A percentile compares a stretch with the other conserved stretches of the same genome.
phyloP scores from a whole-genome alignment of 2,797 vertebrate species.

The Scyliorhinus canicula region DNA sequence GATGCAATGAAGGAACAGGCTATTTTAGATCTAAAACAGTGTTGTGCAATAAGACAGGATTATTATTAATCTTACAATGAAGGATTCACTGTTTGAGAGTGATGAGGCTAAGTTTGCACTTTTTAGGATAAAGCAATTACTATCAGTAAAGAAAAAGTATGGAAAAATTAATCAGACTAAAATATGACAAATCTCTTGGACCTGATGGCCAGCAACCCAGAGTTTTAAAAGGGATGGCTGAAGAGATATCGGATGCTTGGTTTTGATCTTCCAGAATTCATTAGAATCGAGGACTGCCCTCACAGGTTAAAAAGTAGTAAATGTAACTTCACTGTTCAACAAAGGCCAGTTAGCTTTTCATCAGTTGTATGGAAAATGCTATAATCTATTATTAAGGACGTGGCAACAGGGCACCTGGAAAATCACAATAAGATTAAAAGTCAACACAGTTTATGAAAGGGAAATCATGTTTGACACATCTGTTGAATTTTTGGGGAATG shows the following conservation, averaged over 20 bases:
- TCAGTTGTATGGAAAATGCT: not conserved
- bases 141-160: not conserved
- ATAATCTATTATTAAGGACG: not conserved
- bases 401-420: not conserved
- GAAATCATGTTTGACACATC: not conserved
- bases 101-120: too few relatives aligned
- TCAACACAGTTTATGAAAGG: not conserved
- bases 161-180: not conserved
- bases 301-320: not conserved
- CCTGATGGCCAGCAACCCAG: not conserved
- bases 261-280: not conserved
- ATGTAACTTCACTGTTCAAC: not conserved
- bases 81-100: too few relatives aligned
- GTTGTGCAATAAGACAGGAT: too few relatives aligned
- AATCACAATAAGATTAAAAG: not conserved
- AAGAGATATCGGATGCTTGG: not conserved
- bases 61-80: too few relatives aligned
- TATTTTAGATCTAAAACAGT: too few relatives aligned
- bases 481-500: not conserved
- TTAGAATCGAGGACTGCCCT: not conserved
- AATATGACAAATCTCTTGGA: not conserved
- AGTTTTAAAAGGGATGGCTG: not conserved
- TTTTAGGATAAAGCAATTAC: not conserved
- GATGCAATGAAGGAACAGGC: too few relatives aligned
- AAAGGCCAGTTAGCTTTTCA: not conserved